A percentile compares a stretch with the other conserved stretches of the same genome.
These are phyloP conservation scores for Propithecus coquereli DNA, from an alignment of 2,113 vertebrate species.

Conservation along the genomic window DNA sequence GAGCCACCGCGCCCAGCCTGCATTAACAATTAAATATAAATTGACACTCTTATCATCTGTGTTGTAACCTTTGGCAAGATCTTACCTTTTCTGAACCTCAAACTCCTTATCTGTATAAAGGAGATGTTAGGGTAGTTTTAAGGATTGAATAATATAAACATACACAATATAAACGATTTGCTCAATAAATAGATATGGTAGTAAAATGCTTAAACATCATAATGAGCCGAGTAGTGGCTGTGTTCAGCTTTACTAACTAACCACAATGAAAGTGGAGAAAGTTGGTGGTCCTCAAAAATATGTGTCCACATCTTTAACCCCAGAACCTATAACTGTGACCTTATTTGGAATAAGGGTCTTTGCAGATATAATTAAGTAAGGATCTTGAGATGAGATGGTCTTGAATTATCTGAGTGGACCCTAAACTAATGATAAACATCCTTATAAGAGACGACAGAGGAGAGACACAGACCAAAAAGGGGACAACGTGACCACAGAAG, in stretches of 20 bases:
- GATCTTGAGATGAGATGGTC: background rate
- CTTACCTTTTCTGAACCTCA: background rate
- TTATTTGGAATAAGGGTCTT: background rate
- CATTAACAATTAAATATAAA: background rate
- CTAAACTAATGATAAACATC: background rate
- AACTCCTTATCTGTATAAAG: background rate
- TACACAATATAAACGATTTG: background rate
- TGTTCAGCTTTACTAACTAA: background rate
- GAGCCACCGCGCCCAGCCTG: too few relatives aligned
- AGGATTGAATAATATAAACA: conserved; percentile 1
- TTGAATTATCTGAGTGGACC: background rate
- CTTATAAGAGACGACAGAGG: background rate
- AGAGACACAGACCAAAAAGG: background rate
- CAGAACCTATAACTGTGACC: background rate
- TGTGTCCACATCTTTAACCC: background rate
- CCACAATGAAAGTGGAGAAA: background rate
- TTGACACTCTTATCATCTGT: background rate
- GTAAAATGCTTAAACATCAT: background rate
- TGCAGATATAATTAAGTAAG: background rate
- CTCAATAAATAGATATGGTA: background rate
- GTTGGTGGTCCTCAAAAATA: background rate
- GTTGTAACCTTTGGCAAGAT: background rate
- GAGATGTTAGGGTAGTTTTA: background rate
- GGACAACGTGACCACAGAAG: background rate
- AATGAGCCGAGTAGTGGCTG: background rate